Evolutionary conservation across 2,113 vertebrate genomes (phyloP).

Genomic region (Saguinus midas): DNA sequence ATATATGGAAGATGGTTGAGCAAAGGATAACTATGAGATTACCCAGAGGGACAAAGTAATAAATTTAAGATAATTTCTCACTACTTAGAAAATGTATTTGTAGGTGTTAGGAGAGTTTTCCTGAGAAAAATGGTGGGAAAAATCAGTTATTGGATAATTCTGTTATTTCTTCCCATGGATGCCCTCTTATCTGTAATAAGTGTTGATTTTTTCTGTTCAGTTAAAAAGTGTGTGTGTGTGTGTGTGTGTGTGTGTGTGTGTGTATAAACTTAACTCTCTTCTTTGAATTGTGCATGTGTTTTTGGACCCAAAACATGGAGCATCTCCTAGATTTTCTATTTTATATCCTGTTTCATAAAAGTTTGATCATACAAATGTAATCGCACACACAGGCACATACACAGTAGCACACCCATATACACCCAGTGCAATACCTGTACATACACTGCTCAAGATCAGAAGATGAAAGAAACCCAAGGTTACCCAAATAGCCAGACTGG

Average conservation of each 20-base stretch:
- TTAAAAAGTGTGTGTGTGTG: not conserved
- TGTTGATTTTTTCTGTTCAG: not conserved
- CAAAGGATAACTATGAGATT: not conserved
- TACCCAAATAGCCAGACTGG: not conserved
- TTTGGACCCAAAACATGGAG: not conserved
- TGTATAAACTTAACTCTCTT: not conserved
- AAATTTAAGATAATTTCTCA: not conserved
- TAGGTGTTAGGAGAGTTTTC: not conserved
- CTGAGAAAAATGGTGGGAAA: not conserved
- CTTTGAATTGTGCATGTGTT: not conserved
- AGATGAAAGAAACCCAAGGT: accelerated
- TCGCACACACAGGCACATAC: not conserved
- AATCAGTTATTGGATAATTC: not conserved
- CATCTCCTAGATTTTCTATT: not conserved
- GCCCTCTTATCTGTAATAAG: not conserved
- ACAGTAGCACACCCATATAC: not conserved
- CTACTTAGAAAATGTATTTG: conserved; percentile 32
- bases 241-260: too few species aligned
- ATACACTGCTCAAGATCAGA: not conserved
- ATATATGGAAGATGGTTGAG: not conserved
- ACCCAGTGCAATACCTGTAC: not conserved
- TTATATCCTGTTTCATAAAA: not conserved
- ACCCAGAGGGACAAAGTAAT: not conserved
- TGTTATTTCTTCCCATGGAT: not conserved
- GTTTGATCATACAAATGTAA: not conserved